A percentile compares a stretch with the other conserved stretches of the same genome.
Conservation (phyloP, 1,140 invertebrate genomes). For the Cardiocondyla obscurior region DNA sequence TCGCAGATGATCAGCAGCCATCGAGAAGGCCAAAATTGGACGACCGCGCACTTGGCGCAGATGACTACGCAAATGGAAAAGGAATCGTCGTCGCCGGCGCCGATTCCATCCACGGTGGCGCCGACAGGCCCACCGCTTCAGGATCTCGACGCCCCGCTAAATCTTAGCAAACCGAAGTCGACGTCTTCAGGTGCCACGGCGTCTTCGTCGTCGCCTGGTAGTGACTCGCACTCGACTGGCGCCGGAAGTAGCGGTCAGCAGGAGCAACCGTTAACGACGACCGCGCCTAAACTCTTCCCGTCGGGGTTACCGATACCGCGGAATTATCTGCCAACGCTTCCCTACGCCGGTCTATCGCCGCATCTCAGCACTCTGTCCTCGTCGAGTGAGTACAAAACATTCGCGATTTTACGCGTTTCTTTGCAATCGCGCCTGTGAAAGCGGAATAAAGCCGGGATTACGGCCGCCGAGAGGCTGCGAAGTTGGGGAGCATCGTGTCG, state of each 20-base stretch:
- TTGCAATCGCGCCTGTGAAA: neutral
- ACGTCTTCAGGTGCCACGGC: conserved; percentile 78
- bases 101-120: conserved; percentile 80
- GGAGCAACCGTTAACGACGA: conserved; percentile 86
- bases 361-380: conserved; percentile 82
- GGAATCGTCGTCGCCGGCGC: conserved; percentile 82
- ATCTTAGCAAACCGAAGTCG: conserved; percentile 93
- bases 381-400: conserved; percentile 77
- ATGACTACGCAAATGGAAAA: conserved; percentile 80
- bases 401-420: neutral
- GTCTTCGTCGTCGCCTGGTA: conserved; percentile 78
- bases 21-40: conserved; percentile 78
- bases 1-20: conserved; percentile 81
- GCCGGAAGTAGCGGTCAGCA: conserved; percentile 81
- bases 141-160: conserved; percentile 92
- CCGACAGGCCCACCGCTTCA: conserved; percentile 80
- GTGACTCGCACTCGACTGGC: conserved; percentile 83
- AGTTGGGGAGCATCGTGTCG: neutral
- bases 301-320: conserved; percentile 85
- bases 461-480: neutral
- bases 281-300: conserved; percentile 85
- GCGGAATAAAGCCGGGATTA: neutral
- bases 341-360: conserved; percentile 86
- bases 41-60: conserved; percentile 80
- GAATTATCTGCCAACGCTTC: conserved; percentile 84